Evolutionary conservation across 64 coral and sea anemone species (phyloP).

Genomic region (Astreopora myriophthalma): DNA sequence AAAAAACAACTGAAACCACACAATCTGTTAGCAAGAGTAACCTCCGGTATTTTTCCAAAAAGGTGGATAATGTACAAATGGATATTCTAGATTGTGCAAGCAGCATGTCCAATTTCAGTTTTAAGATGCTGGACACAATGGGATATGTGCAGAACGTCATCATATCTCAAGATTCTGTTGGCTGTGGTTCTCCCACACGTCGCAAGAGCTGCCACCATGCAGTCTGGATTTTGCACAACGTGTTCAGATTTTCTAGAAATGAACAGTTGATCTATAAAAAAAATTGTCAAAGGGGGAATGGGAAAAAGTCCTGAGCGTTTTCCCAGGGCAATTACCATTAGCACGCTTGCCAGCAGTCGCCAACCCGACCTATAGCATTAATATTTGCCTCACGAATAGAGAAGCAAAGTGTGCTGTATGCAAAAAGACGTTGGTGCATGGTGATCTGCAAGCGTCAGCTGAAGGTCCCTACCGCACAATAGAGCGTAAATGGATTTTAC

Average conservation of each 20-base stretch:
- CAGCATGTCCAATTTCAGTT: neutral
- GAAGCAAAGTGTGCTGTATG: slow-evolving; percentile 57
- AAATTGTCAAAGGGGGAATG: slow-evolving; percentile 11
- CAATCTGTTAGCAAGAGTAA: slow-evolving; percentile 4
- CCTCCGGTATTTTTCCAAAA: neutral
- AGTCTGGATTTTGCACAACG: slow-evolving; percentile 55
- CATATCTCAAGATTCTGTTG: slow-evolving; percentile 17
- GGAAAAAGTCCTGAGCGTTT: slow-evolving; percentile 21
- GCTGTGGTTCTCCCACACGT: slow-evolving; percentile 6
- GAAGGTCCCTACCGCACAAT: slow-evolving; percentile 48
- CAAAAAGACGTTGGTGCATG: slow-evolving; percentile 28
- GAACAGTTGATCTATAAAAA: slow-evolving; percentile 54
- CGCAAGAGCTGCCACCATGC: slow-evolving; percentile 33
- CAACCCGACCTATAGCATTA: neutral
- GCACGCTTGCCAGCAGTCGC: neutral
- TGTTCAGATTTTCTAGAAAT: slow-evolving; percentile 42
- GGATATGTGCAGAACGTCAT: slow-evolving; percentile 31
- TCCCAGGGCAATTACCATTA: slow-evolving; percentile 16
- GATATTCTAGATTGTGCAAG: slow-evolving; percentile 29
- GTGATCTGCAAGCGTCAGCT: slow-evolving; percentile 40
- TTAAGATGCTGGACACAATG: slow-evolving; percentile 67
- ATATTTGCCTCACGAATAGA: neutral
- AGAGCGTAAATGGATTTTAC: slow-evolving; percentile 44
- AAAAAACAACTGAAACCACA: neutral
- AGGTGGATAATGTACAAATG: slow-evolving; percentile 44